Evolutionary conservation across 2,113 vertebrate genomes (phyloP).

Genomic region (Pollimyrus isidori): DNA sequence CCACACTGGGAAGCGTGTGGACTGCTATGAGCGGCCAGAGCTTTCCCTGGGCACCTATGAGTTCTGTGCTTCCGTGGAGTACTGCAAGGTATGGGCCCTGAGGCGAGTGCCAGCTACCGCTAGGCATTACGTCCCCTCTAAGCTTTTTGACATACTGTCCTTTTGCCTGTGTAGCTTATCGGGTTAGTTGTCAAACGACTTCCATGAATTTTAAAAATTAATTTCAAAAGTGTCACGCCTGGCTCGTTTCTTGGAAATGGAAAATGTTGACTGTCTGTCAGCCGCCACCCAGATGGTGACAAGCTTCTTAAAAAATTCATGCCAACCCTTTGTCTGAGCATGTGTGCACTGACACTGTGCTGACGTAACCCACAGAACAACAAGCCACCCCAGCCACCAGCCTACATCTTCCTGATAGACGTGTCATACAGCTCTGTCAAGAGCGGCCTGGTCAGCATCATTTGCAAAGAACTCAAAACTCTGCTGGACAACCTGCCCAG

Average conservation of each 20-base stretch:
- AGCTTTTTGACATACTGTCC: background rate
- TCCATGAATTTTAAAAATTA: background rate
- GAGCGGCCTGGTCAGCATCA: conserved; percentile 84
- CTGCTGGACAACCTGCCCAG: conserved; percentile 88
- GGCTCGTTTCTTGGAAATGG: background rate
- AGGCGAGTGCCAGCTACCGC: background rate
- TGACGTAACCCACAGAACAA: conserved; percentile 73
- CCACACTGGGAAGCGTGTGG: conserved; percentile 93
- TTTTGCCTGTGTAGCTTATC: background rate
- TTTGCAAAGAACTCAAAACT: conserved; percentile 93
- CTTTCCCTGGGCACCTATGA: conserved; percentile 92
- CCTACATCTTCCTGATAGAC: conserved; percentile 95
- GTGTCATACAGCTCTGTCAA: conserved; percentile 96
- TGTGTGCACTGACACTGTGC: background rate
- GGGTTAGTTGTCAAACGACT: background rate
- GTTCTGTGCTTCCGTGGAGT: conserved; percentile 91
- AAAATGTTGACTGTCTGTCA: background rate
- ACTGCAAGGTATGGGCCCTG: conserved; percentile 79
- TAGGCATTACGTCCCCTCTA: background rate
- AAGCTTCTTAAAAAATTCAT: conserved; percentile 5
- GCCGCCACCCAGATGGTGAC: background rate
- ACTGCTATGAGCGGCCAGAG: conserved; percentile 90
- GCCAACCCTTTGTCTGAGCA: background rate
- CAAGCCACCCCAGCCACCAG: conserved; percentile 87
- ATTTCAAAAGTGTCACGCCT: background rate